Evolutionary conservation across 2,888 invertebrate genomes (phyloP).

Genomic region (Dorcus parallelipipedus): DNA sequence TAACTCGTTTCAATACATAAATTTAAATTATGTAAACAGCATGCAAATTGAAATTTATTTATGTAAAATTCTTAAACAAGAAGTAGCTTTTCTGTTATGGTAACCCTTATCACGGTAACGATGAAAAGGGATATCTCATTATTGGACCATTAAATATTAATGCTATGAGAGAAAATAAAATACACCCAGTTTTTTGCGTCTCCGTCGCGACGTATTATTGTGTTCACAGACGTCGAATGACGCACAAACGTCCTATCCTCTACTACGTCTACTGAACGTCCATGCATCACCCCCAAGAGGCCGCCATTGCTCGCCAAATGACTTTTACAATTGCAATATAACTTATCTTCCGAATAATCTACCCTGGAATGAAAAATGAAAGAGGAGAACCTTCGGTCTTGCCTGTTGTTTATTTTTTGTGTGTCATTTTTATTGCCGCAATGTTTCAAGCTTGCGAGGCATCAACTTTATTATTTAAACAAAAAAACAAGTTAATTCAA

Average conservation of each 20-base stretch:
- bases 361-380: constrained; percentile 40
- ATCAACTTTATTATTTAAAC: neutral
- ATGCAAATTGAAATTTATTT: too few relatives aligned
- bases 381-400: constrained; percentile 30
- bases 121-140: too few relatives aligned
- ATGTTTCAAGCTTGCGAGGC: neutral
- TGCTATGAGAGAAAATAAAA: constrained; percentile 1
- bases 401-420: constrained; percentile 3
- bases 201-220: constrained; percentile 31
- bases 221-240: constrained; percentile 24
- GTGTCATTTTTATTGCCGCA: constrained; percentile 8
- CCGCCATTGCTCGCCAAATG: constrained; percentile 44
- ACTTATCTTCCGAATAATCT: constrained; percentile 44
- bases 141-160: neutral
- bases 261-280: constrained; percentile 16
- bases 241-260: constrained; percentile 30
- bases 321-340: constrained; percentile 45
- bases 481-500: neutral
- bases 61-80: too few relatives aligned
- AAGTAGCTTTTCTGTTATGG: too few relatives aligned
- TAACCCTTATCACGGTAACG: too few relatives aligned
- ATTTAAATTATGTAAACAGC: too few relatives aligned
- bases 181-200: constrained; percentile 8
- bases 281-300: constrained; percentile 32
- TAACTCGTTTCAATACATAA: too few relatives aligned